Evolutionary conservation across 2,113 vertebrate genomes (phyloP).

Genomic region (Nyctereutes procyonoides): DNA sequence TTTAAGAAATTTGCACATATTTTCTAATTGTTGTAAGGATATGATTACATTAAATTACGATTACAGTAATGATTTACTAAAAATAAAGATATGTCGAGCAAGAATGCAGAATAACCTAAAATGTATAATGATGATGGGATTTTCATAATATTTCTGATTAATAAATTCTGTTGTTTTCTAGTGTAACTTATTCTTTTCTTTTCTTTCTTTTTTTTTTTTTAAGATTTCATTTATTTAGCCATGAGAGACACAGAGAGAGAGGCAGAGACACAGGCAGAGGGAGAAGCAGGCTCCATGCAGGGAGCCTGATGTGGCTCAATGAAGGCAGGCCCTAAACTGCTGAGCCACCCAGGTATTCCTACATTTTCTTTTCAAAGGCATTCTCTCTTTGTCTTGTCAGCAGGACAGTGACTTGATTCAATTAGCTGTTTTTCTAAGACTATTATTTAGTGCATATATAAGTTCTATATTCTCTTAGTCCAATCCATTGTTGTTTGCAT

Average conservation of each 20-base stretch:
- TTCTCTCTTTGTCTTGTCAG: background rate
- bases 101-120: background rate
- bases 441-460: background rate
- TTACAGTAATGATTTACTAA: background rate
- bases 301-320: no score
- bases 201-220: background rate
- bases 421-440: background rate
- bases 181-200: background rate
- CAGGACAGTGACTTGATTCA: background rate
- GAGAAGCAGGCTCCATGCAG: no score
- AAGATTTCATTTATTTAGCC: no score
- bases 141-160: background rate
- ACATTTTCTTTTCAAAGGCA: background rate
- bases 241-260: no score
- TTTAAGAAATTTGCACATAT: background rate
- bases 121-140: background rate
- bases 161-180: background rate
- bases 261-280: no score
- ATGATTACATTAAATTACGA: background rate
- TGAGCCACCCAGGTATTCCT: no score
- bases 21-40: background rate
- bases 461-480: background rate
- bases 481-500: background rate
- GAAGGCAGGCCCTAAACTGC: no score
- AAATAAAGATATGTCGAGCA: background rate